These are phyloP conservation scores for Metalampra italica DNA, from an alignment of 2,888 invertebrate species.

Conservation along the genomic window DNA sequence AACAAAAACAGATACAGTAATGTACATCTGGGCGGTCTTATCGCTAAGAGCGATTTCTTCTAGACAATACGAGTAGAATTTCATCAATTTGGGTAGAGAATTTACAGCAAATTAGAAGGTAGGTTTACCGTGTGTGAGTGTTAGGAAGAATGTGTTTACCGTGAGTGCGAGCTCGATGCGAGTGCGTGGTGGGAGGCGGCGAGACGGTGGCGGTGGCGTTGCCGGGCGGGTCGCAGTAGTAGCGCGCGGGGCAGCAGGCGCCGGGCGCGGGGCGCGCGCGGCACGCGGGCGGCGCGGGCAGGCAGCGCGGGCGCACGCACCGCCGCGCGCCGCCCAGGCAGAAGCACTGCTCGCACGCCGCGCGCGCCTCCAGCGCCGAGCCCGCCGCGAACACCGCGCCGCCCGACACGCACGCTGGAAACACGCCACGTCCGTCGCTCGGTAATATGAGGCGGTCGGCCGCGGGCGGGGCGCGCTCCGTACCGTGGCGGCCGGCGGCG, in stretches of 20 bases:
- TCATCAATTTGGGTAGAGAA: too few species aligned
- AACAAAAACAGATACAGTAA: too few species aligned
- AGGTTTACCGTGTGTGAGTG: too few species aligned
- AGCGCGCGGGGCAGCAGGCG: conserved; percentile 89
- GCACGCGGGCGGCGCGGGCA: conserved; percentile 82
- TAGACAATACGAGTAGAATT: too few species aligned
- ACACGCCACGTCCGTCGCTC: conserved; percentile 34
- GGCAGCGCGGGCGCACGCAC: conserved; percentile 89
- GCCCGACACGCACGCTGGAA: conserved; percentile 83
- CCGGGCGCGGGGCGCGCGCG: conserved; percentile 79
- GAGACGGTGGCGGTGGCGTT: neutral
- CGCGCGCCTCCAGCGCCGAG: conserved; percentile 88
- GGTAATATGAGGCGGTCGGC: neutral
- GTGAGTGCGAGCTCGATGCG: neutral
- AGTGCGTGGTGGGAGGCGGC: neutral
- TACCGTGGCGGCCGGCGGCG: conserved; percentile 5
- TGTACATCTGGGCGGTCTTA: too few species aligned
- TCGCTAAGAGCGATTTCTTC: too few species aligned
- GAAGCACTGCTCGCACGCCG: conserved; percentile 92
- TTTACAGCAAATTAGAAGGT: too few species aligned
- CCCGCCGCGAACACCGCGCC: conserved; percentile 87
- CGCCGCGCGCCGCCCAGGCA: conserved; percentile 85
- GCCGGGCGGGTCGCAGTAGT: conserved; percentile 76
- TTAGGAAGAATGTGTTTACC: neutral
- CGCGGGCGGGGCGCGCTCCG: neutral